A percentile compares a stretch with the other conserved stretches of the same genome.
phyloP scores from a whole-genome alignment of 2,797 vertebrate genomes.

The Gallinago nigripennis region DNA sequence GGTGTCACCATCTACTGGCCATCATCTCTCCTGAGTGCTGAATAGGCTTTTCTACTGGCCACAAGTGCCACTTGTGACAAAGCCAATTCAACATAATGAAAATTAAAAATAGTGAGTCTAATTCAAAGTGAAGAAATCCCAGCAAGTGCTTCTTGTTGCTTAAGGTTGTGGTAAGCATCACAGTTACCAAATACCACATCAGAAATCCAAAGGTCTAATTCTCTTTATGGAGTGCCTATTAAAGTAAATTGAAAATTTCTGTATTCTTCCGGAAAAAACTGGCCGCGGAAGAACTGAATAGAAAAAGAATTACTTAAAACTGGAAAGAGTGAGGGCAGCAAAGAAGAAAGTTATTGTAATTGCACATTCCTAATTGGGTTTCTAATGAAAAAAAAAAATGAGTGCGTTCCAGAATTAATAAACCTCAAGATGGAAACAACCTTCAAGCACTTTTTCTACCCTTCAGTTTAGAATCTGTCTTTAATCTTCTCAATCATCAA shows the following conservation, averaged over 20 bases:
- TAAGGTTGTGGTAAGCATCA: background rate
- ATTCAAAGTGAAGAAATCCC: conserved; percentile 7
- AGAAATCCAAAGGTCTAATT: background rate
- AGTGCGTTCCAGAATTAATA: background rate
- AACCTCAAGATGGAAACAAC: background rate
- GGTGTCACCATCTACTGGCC: background rate
- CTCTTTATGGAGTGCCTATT: background rate
- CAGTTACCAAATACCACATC: background rate
- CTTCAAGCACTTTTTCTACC: background rate
- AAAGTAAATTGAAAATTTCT: background rate
- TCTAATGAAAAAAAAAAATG: background rate
- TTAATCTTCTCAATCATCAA: background rate
- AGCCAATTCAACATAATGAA: background rate
- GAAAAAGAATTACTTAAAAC: background rate
- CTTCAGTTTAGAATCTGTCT: background rate
- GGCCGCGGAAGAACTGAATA: background rate
- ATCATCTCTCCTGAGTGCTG: background rate
- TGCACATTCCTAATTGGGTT: background rate
- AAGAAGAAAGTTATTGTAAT: background rate
- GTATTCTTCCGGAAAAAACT: background rate
- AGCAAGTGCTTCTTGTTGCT: background rate
- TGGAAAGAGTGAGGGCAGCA: background rate
- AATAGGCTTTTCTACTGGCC: background rate
- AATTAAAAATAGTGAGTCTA: background rate
- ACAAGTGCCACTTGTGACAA: background rate